Conservation (phyloP, 1,140 invertebrate genomes). For the Xylocopa sonorina region DNA sequence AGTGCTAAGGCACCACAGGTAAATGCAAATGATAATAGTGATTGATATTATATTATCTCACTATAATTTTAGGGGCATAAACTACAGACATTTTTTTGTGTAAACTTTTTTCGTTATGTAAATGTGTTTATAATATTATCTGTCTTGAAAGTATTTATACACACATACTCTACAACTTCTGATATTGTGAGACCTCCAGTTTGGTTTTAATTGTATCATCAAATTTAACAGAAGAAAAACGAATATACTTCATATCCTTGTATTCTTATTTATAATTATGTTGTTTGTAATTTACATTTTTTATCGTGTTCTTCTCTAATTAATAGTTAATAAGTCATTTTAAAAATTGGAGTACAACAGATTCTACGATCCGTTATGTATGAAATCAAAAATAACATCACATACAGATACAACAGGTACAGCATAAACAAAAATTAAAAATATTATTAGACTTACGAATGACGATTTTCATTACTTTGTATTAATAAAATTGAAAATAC, state of each 20-base stretch:
- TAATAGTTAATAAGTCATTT: background rate
- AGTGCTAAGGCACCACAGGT: conserved; percentile 77
- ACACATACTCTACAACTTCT: conserved; percentile 50
- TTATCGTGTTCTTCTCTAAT: background rate
- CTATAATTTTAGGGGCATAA: conserved; percentile 58
- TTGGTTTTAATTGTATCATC: conserved; percentile 29
- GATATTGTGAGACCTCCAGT: conserved; percentile 50
- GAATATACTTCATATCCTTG: conserved; percentile 20
- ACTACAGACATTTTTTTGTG: conserved; percentile 58
- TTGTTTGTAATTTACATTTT: conserved; percentile 12
- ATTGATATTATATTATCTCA: conserved; percentile 62
- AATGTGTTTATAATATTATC: conserved; percentile 59
- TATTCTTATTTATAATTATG: conserved; percentile 42
- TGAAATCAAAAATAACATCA: background rate
- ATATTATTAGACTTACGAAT: conserved; percentile 8
- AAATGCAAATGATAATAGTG: conserved; percentile 74
- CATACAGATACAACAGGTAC: conserved; percentile 10
- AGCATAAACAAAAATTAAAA: conserved; percentile 12
- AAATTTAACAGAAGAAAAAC: conserved; percentile 14
- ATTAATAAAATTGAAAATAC: conserved; percentile 2
- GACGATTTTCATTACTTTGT: conserved; percentile 1
- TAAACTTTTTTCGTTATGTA: conserved; percentile 35
- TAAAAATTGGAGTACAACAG: background rate
- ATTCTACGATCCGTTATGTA: conserved; percentile 13
- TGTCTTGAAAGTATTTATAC: conserved; percentile 61